phyloP scores from a whole-genome alignment of 2,797 vertebrate species.

The Pampus argenteus region DNA sequence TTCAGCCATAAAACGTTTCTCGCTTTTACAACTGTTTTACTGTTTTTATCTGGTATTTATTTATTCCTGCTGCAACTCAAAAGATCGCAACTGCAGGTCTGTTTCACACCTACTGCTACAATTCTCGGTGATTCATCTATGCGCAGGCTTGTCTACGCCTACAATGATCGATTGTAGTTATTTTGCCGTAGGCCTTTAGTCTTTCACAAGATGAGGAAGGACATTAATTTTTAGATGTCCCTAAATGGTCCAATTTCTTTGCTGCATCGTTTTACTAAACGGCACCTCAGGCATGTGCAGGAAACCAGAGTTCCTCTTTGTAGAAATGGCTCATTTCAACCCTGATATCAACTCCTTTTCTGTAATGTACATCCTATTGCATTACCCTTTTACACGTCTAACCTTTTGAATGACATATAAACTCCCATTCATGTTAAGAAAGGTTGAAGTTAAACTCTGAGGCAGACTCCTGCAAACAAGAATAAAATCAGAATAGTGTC shows the following conservation, averaged over 20 bases:
- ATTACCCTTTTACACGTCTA: not conserved
- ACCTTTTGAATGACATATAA: constrained; percentile 3
- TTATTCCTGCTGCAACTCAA: not conserved
- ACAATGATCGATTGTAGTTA: constrained; percentile 51
- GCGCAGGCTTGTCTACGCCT: constrained; percentile 62
- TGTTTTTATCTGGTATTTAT: not conserved
- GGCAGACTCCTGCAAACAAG: not conserved
- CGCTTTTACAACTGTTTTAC: not conserved
- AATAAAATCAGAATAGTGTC: not conserved
- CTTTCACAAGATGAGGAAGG: constrained; percentile 38
- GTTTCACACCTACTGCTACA: constrained; percentile 28
- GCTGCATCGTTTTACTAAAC: constrained; percentile 40
- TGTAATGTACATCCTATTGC: not conserved
- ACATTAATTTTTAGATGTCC: constrained; percentile 43
- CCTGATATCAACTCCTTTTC: constrained; percentile 20
- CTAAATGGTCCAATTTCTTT: constrained; percentile 24
- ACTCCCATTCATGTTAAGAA: not conserved
- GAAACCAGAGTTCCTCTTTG: constrained; percentile 8
- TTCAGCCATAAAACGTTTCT: constrained; percentile 14
- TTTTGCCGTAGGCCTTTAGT: constrained; percentile 50
- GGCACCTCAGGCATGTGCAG: constrained; percentile 14
- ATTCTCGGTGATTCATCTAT: constrained; percentile 57
- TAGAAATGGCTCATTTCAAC: constrained; percentile 27
- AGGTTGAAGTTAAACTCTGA: constrained; percentile 13
- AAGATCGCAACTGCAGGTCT: not conserved